phyloP scores from a whole-genome alignment of 2,797 vertebrate genomes.

The Epinephelus coioides region DNA sequence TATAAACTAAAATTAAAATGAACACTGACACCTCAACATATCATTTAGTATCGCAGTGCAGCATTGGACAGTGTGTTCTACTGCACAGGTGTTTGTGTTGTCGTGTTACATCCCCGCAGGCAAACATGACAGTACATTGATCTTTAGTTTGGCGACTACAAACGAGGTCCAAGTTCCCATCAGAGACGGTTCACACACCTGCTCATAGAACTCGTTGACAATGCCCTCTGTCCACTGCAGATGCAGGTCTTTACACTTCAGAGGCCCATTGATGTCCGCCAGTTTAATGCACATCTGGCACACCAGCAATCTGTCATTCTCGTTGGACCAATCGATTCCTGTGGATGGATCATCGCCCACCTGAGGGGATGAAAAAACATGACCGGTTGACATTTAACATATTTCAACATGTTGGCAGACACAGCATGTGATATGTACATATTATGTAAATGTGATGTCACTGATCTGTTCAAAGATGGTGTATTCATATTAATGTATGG shows the following conservation, averaged over 20 bases:
- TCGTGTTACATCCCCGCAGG: not conserved
- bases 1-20: not conserved
- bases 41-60: not conserved
- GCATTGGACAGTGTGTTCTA: not conserved
- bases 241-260: conserved; percentile 96
- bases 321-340: conserved; percentile 99
- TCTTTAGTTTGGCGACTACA: conserved; percentile 20
- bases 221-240: conserved; percentile 98
- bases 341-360: conserved; percentile 93
- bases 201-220: conserved; percentile 98
- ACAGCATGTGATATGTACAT: conserved; percentile 10
- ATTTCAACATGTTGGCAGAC: conserved; percentile 5
- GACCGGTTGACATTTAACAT: conserved; percentile 20
- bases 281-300: conserved; percentile 99
- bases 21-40: not conserved
- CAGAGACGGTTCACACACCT: conserved; percentile 84
- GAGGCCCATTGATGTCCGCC: conserved; percentile 97
- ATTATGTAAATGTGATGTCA: conserved; percentile 18
- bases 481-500: not conserved
- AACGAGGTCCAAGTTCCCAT: conserved; percentile 10
- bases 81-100: not conserved
- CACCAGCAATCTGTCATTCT: conserved; percentile 96
- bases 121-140: conserved; percentile 20
- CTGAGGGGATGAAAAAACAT: conserved; percentile 75
- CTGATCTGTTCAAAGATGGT: conserved; percentile 20